Percentiles rank a stretch among this genome's conserved stretches.
Evolutionary conservation across 2,888 invertebrate species (phyloP).

Genomic region (Melanophora roralis): DNA sequence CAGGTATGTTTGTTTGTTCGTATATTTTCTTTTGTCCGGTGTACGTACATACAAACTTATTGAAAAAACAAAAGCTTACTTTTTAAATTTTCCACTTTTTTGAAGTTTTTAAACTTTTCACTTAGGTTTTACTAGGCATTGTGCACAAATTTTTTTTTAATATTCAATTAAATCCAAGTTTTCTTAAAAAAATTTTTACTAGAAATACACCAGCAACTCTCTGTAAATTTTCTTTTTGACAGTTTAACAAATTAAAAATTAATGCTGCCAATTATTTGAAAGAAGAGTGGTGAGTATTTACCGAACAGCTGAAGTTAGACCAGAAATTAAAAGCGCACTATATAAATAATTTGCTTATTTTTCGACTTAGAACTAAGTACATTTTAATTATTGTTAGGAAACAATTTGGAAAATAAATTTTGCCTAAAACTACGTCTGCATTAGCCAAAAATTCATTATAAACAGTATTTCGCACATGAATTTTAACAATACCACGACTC

Average conservation of each 20-base stretch:
- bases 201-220: conserved; percentile 61
- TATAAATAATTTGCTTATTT: too few species aligned
- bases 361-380: too few species aligned
- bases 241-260: conserved; percentile 51
- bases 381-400: too few species aligned
- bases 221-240: conserved; percentile 51
- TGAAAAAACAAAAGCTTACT: background rate
- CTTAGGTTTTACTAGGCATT: conserved; percentile 38
- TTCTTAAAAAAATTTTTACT: conserved; percentile 45
- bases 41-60: conserved; percentile 24
- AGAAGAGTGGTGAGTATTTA: conserved; percentile 13
- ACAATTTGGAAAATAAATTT: too few species aligned
- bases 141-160: conserved; percentile 32
- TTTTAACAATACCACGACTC: too few species aligned
- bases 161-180: conserved; percentile 15
- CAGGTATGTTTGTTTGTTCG: conserved; percentile 11
- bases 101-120: conserved; percentile 4
- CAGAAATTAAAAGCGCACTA: too few species aligned
- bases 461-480: too few species aligned
- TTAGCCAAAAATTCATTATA: too few species aligned
- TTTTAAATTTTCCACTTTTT: conserved; percentile 6
- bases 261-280: conserved; percentile 37
- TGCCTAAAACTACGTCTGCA: too few species aligned
- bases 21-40: background rate
- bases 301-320: conserved; percentile 23